Evolutionary conservation across 2,888 invertebrate genomes (phyloP).

Genomic region (Mesodorylaimus sp.): DNA sequence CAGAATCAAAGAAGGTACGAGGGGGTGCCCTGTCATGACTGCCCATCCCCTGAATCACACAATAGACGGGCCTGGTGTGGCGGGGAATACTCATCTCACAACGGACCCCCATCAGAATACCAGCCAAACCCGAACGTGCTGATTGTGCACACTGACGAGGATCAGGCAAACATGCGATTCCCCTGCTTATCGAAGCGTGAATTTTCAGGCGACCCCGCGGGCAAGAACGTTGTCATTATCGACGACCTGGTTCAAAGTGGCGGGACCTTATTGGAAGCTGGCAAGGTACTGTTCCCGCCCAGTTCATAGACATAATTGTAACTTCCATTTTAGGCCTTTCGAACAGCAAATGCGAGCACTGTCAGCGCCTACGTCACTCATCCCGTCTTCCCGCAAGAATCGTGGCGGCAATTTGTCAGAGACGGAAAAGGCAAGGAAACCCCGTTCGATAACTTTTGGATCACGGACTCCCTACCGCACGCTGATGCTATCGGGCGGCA

Average conservation of each 20-base stretch:
- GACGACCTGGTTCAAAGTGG: slow-evolving; percentile 35
- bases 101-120: too few relatives aligned
- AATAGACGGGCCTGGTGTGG: too few relatives aligned
- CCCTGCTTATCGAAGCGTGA: background rate
- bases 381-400: slow-evolving; percentile 32
- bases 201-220: slow-evolving; percentile 26
- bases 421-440: background rate
- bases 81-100: too few relatives aligned
- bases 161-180: background rate
- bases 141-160: too few relatives aligned
- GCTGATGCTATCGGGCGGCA: slow-evolving; percentile 26
- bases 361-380: slow-evolving; percentile 34
- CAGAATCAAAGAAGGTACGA: slow-evolving; percentile 31
- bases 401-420: slow-evolving; percentile 30
- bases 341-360: slow-evolving; percentile 24
- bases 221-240: slow-evolving; percentile 31
- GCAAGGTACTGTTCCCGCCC: slow-evolving; percentile 28
- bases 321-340: slow-evolving; percentile 23
- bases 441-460: slow-evolving; percentile 31
- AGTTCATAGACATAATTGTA: background rate
- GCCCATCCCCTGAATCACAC: too few relatives aligned
- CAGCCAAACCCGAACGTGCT: too few relatives aligned
- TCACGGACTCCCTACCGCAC: slow-evolving; percentile 34
- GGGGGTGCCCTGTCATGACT: too few relatives aligned
- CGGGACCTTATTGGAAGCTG: slow-evolving; percentile 32